Percentiles rank a stretch among this genome's conserved stretches.
phyloP scores from a whole-genome alignment of 1,140 invertebrate species.

The Trachymyrmex cornetzi region DNA sequence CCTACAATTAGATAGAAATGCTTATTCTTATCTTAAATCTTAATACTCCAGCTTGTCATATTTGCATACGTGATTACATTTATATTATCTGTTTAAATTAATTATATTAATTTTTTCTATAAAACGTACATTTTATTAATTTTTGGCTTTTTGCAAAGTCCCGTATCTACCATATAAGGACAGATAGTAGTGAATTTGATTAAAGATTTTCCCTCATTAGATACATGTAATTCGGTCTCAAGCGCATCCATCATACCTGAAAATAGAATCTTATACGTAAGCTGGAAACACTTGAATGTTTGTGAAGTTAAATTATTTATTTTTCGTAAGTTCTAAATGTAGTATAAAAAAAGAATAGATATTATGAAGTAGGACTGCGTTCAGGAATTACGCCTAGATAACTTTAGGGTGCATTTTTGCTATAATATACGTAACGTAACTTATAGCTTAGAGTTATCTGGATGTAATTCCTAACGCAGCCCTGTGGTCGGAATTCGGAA shows the following conservation, averaged over 20 bases:
- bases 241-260: constrained; percentile 91
- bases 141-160: constrained; percentile 92
- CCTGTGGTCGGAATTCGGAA: too few species aligned
- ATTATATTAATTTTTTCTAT: background rate
- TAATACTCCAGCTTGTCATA: background rate
- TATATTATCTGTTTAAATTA: background rate
- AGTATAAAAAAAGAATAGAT: too few species aligned
- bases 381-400: too few species aligned
- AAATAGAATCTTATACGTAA: constrained; percentile 13
- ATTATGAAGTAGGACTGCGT: too few species aligned
- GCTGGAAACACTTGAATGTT: background rate
- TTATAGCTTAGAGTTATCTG: too few species aligned
- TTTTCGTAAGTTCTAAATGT: background rate
- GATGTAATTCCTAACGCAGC: too few species aligned
- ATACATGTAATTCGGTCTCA: constrained; percentile 89
- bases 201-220: constrained; percentile 64
- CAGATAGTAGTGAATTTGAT: constrained; percentile 93
- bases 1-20: background rate
- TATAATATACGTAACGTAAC: too few species aligned
- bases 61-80: background rate
- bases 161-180: constrained; percentile 94
- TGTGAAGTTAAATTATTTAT: background rate
- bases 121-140: constrained; percentile 86
- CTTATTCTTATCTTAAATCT: background rate
- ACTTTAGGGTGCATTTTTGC: too few species aligned